These are phyloP conservation scores for Nephrotoma flavescens DNA, from an alignment of 2,888 invertebrate species.

Conservation along the genomic window DNA sequence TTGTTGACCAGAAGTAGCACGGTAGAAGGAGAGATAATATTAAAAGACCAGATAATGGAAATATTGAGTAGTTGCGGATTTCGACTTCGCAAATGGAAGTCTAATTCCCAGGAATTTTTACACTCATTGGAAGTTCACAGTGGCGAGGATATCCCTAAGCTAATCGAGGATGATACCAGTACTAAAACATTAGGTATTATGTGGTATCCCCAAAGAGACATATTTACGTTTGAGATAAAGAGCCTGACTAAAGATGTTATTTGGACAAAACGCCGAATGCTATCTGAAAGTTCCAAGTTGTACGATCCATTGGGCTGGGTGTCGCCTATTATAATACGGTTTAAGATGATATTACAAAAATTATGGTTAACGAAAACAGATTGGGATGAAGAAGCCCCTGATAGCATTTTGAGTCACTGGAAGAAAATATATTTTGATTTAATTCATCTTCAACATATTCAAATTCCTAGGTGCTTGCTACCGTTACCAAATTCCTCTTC, in stretches of 20 bases:
- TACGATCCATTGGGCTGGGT: neutral
- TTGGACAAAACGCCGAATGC: neutral
- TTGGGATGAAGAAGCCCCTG: neutral
- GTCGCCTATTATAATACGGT: neutral
- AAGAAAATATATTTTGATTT: neutral
- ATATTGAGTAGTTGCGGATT: neutral
- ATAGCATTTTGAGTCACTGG: neutral
- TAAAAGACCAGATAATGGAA: neutral
- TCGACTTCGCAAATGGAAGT: neutral
- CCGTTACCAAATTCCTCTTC: neutral
- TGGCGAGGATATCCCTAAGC: neutral
- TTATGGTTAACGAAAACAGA: neutral
- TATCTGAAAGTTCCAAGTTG: neutral
- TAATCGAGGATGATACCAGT: neutral
- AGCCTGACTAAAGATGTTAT: no score
- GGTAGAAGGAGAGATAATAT: neutral
- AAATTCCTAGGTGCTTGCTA: neutral
- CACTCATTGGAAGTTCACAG: neutral
- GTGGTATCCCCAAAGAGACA: neutral
- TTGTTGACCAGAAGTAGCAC: neutral
- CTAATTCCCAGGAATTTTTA: neutral
- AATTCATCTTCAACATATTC: neutral
- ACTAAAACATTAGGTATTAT: neutral
- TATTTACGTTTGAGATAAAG: neutral
- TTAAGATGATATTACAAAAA: neutral